Conservation (phyloP, 2,797 vertebrate genomes). For the Lithobates sylvaticus region DNA sequence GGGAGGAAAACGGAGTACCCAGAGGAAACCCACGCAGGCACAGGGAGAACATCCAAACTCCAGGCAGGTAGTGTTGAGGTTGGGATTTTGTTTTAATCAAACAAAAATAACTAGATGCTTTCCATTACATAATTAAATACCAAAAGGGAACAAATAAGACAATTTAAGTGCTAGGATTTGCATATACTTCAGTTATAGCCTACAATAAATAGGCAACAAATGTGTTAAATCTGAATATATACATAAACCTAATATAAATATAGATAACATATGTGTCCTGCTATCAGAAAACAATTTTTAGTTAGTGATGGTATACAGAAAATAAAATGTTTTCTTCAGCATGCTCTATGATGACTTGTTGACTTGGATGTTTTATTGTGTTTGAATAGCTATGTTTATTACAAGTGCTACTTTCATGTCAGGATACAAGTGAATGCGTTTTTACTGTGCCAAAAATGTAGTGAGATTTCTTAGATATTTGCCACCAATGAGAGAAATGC, state of each 20-base stretch:
- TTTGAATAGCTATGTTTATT: conserved; percentile 51
- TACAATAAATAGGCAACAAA: too few relatives aligned
- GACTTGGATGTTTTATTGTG: conserved; percentile 46
- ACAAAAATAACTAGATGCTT: too few relatives aligned
- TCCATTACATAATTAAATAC: too few relatives aligned
- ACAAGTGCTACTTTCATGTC: conserved; percentile 62
- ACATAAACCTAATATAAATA: neutral
- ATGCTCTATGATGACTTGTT: conserved; percentile 22
- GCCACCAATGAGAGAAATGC: conserved; percentile 79
- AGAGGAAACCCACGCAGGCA: too few relatives aligned
- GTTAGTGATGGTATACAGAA: neutral
- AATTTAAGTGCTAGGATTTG: too few relatives aligned
- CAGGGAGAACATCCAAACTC: too few relatives aligned
- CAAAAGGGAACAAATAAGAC: too few relatives aligned
- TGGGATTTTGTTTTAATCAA: too few relatives aligned
- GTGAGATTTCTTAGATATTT: conserved; percentile 80
- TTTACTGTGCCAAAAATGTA: conserved; percentile 73
- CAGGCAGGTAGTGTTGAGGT: too few relatives aligned
- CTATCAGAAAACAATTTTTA: neutral
- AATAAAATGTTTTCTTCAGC: neutral
- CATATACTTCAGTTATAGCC: too few relatives aligned
- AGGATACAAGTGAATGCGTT: conserved; percentile 64
- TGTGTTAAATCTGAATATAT: neutral
- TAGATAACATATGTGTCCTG: neutral
- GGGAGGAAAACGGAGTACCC: too few relatives aligned